Evolutionary conservation across 2,113 vertebrate genomes (phyloP), one percentile per base, ranked within the genome.

Genomic region (Sander lucioperca): DNA sequence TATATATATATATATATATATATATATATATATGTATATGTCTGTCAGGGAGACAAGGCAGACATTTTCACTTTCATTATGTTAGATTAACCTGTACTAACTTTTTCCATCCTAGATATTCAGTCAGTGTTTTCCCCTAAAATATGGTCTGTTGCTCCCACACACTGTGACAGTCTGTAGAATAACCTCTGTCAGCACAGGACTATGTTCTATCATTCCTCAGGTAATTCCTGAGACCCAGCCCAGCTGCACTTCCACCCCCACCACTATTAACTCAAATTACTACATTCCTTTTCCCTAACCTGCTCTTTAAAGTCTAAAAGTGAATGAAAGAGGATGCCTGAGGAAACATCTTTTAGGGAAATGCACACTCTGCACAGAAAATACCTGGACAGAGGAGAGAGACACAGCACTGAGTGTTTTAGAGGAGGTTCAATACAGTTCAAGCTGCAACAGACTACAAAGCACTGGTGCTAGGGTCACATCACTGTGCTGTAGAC

Each of bases 241-340:
- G 51, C 68, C 77, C 86, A 86, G 67, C 76, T 83, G 69, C 72
- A 70, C 54, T 63, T 15, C 58, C 45, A 62, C 73, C 70, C 25
- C 33, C 79, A 63, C 66, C 59, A 18, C 50, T 78, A 85, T 43
- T 59, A 80, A 87, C 84, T 88, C 84, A 92, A 92, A 91, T 94
- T 91, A 94, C 83, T 59, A 88, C 91, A 86, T 94, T 93, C 91
- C 92, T 93, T 77, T 79, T 62, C 56, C n/a, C 57, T 63, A 84
- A 92, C 86, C 77, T 89, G 87, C 74, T 86, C 74, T 83, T 91
- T 85, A 63, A 45, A 73, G 67, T 43, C 77, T 63, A 68, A 88
- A 74, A 71, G 61, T 68, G 65, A 89, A 82, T 56, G 72, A 33
- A 69, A 76, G 83, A 58, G 57, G 76, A 77, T 76, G 69, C 84